Conservation (phyloP, 2,113 vertebrate species). For the Monarcha castaneiventris region DNA sequence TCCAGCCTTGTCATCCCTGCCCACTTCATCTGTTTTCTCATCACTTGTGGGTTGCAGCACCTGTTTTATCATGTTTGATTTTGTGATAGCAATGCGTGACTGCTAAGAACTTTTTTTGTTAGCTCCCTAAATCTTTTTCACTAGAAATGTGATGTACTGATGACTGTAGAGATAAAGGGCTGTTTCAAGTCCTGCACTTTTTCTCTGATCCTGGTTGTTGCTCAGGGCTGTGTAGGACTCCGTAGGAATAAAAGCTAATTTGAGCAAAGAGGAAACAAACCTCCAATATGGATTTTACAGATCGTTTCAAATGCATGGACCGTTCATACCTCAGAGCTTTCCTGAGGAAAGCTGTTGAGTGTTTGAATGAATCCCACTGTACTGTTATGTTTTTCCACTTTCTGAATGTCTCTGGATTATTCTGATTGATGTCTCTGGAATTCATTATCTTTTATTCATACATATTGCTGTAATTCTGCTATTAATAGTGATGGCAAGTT, state of each 20-base stretch:
- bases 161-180: conserved; percentile 6
- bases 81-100: background rate
- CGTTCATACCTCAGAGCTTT: conserved; percentile 6
- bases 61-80: conserved; percentile 23
- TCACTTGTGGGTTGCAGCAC: background rate
- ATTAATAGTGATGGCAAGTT: background rate
- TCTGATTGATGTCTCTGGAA: conserved; percentile 15
- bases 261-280: conserved; percentile 28
- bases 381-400: background rate
- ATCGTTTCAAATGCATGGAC: background rate
- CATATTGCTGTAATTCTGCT: background rate
- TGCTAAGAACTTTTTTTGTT: background rate
- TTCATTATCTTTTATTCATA: background rate
- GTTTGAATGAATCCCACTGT: background rate
- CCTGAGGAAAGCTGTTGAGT: background rate
- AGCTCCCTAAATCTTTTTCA: background rate
- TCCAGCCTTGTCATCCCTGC: conserved; percentile 14
- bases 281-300: background rate
- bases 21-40: conserved; percentile 19
- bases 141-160: background rate
- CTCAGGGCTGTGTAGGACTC: background rate
- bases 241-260: conserved; percentile 19
- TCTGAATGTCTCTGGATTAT: background rate
- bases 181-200: conserved; percentile 7
- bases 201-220: conserved; percentile 19